Evolutionary conservation across 1,140 invertebrate genomes (phyloP).

Genomic region (Pseudoatta argentina): DNA sequence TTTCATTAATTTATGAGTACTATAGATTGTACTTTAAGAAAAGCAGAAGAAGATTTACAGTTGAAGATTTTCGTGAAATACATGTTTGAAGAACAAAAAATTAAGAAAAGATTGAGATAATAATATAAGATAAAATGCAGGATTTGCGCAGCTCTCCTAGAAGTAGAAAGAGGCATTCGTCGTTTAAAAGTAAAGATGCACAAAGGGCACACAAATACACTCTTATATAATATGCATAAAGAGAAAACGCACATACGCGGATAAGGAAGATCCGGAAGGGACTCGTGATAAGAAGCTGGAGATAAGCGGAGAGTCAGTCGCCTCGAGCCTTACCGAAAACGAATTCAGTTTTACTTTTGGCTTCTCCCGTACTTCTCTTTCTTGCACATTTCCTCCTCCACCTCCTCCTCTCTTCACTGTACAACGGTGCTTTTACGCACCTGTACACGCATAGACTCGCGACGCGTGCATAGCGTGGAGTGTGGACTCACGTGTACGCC

Average conservation of each 20-base stretch:
- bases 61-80: not conserved
- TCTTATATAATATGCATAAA: conserved; percentile 43
- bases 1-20: not conserved
- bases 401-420: conserved; percentile 41
- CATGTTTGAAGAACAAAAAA: not conserved
- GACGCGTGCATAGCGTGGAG: conserved; percentile 60
- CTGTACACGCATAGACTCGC: conserved; percentile 75
- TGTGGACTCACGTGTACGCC: conserved; percentile 68
- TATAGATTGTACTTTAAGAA: not conserved
- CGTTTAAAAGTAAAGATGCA: not conserved
- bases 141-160: not conserved
- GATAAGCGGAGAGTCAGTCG: conserved; percentile 58
- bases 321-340: conserved; percentile 81
- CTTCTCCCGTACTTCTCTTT: conserved; percentile 34
- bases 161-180: not conserved
- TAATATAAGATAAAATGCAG: not conserved
- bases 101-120: not conserved
- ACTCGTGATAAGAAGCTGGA: conserved; percentile 34
- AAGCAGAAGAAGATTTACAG: not conserved
- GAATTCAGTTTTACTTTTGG: conserved; percentile 86
- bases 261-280: conserved; percentile 38
- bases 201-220: not conserved
- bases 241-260: conserved; percentile 5
- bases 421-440: conserved; percentile 82
- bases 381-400: not conserved